Base-by-base conservation (phyloP, 2,888 invertebrate species). In the Phengaris alcon region DNA sequence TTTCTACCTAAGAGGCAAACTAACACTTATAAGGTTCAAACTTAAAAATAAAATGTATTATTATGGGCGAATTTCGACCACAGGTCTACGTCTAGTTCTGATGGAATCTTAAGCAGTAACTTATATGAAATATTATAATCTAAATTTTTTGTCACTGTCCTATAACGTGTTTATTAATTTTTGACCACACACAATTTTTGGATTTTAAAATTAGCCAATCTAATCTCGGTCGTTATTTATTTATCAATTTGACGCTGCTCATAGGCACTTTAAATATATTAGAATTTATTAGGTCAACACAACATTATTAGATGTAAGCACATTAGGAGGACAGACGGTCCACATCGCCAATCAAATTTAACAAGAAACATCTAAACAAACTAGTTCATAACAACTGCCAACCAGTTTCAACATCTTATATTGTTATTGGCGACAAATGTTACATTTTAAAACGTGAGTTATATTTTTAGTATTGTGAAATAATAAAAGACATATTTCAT, bases 361-460 rank as follows among this genome's bases (percentile, higher is more conserved):
- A 59, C 22, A 59, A 59, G 59, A 59, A 59, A 12, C 13, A 64
- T 64, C 64, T 64, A 64, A 64, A 64, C 35, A 64, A 64, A 64
- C 64, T 13, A 64, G 35, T 52, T 52, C 52, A 52, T 13, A 64
- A 64, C 3, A 64, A 35, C 64, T 52, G 8, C 52, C 52, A 64
- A 52, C 52, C 12, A 64, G 64, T 64, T 64, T 35, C 64, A 64
- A 64, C 35, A 64, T 64, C 10, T 64, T 35, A 12, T 64, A 64
- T 44, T 64, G 44, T 64, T 64, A 64, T 64, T 64, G 44, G 12
- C 35, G 7, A 6, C 10, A 52, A 64, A 64, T 64, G 44, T 64
- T 13, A 64, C 44, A 22, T 22, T 6, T 1, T 3, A 44, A 44
- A 64, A 44, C 64, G 12, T 64, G 12, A 64, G 64, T 64, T 64